Conservation (phyloP, 92 coral and sea anemone genomes). For the Phenganax subtilis region DNA sequence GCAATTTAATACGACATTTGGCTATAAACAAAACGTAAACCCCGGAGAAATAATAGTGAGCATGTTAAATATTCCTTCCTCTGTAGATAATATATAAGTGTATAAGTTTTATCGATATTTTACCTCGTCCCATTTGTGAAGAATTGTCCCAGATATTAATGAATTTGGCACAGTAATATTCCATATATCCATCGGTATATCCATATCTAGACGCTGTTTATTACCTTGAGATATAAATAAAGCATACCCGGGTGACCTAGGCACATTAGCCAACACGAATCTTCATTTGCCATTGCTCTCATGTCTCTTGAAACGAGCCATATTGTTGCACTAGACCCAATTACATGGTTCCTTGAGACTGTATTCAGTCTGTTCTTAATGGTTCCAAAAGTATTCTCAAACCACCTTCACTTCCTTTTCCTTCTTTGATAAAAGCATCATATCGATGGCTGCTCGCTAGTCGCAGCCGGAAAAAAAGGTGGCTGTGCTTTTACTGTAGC, state of each 20-base stretch:
- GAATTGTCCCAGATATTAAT: slow-evolving; percentile 70
- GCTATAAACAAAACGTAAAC: slow-evolving; percentile 1
- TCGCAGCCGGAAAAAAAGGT: slow-evolving; percentile 27
- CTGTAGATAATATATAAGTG: slow-evolving; percentile 1
- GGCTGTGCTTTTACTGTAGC: slow-evolving; percentile 36
- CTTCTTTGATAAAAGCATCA: not conserved
- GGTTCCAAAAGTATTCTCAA: not conserved
- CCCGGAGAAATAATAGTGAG: not conserved
- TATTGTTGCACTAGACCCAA: not conserved
- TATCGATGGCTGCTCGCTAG: not conserved
- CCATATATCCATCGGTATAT: slow-evolving; percentile 67
- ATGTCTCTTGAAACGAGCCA: not conserved
- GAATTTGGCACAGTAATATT: slow-evolving; percentile 69
- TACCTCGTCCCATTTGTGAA: slow-evolving; percentile 98
- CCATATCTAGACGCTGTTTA: slow-evolving; percentile 20
- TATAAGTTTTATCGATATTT: slow-evolving; percentile 6
- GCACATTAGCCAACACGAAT: not conserved
- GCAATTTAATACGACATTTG: slow-evolving; percentile 1
- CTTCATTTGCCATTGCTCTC: not conserved
- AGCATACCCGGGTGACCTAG: not conserved
- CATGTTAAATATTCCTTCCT: slow-evolving; percentile 11
- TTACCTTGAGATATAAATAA: not conserved
- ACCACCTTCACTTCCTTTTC: not conserved
- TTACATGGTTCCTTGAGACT: not conserved
- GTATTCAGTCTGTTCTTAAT: not conserved